Evolutionary conservation across 2,113 vertebrate genomes (phyloP), one percentile per base, ranked within the genome.

Genomic region (Vicugna pacos): DNA sequence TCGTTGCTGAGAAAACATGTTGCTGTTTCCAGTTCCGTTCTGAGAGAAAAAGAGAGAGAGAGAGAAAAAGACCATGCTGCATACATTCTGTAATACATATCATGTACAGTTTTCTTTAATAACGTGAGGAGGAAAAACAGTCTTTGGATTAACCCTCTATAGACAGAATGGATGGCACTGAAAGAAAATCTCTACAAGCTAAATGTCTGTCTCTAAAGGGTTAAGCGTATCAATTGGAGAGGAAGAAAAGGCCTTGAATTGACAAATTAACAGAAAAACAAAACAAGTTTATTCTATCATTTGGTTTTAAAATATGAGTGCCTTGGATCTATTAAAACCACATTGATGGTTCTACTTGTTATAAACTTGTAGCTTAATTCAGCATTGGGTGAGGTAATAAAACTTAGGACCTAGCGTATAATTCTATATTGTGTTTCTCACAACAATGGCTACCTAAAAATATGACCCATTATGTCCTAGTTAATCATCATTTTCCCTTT

Each of bases 1-100:
- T 99, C 99, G 99, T 99, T 99, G 99, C 99, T 99, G 99, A 99
- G 99, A 99, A 99, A 99, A 99, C 99, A 99, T 98, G 98, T 99
- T 98, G 99, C 99, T 99, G 99, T 99, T 99, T 99, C 99, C 99
- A 99, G 98, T 99, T 99, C 99, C 98, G 97, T 99, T 99, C 99
- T 99, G 98, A 97, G 98, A 98, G 98, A 99, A 96, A 97, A n/a
- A 85, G 1, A 80, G 87, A 97, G 75, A 94, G 97, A 97, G 70
- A 98, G 98, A 98, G 98, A 98, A 26, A 94, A 98, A 99, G 97
- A 99, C 99, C 99, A 99, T 99, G 99, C 99, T 99, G 99, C 99
- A 99, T 99, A 99, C 99, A 99, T 99, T 99, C 99, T 99, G 99
- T 99, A 98, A 99, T 98, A 99, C 99, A 99, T 99, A 99, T 99